Conservation (phyloP, 2,113 vertebrate species). For the Dasypus novemcinctus region DNA sequence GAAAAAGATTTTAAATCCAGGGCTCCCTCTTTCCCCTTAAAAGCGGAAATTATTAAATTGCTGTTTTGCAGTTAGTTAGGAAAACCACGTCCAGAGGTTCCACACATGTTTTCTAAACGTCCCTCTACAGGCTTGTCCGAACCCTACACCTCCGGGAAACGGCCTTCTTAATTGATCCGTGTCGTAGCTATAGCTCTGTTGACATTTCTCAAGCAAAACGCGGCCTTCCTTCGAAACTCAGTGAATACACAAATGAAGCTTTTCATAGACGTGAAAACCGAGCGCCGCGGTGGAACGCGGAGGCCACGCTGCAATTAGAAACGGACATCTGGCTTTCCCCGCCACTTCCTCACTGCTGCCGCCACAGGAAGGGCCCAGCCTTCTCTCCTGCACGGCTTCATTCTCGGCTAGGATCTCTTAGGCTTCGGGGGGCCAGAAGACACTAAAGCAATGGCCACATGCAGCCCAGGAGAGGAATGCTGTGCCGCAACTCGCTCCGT, state of each 20-base stretch:
- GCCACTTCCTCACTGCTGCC: not conserved
- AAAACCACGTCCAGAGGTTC: conserved; percentile 1
- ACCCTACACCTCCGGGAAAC: not conserved
- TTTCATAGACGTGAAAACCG: conserved; percentile 57
- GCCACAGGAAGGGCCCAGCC: not conserved
- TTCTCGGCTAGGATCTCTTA: not conserved
- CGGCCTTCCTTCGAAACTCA: not conserved
- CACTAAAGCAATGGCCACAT: not conserved
- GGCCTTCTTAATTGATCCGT: conserved; percentile 17
- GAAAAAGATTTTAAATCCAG: conserved; percentile 5
- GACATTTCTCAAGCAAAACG: conserved; percentile 53
- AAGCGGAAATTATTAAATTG: conserved; percentile 63
- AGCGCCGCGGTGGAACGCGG: not conserved
- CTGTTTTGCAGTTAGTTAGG: conserved; percentile 31
- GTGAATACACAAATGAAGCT: conserved; percentile 62
- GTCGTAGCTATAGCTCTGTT: conserved; percentile 44
- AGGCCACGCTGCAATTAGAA: not conserved
- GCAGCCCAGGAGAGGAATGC: not conserved
- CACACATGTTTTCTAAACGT: conserved; percentile 39
- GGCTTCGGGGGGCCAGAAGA: not conserved
- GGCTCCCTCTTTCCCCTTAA: not conserved
- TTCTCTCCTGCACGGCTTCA: not conserved
- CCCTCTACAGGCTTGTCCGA: not conserved
- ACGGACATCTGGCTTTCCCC: not conserved
- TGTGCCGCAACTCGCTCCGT: not conserved